Evolutionary conservation across 2,888 invertebrate genomes (phyloP), one percentile per base, ranked within the genome.

Genomic region (Dolichopus griseipennis): DNA sequence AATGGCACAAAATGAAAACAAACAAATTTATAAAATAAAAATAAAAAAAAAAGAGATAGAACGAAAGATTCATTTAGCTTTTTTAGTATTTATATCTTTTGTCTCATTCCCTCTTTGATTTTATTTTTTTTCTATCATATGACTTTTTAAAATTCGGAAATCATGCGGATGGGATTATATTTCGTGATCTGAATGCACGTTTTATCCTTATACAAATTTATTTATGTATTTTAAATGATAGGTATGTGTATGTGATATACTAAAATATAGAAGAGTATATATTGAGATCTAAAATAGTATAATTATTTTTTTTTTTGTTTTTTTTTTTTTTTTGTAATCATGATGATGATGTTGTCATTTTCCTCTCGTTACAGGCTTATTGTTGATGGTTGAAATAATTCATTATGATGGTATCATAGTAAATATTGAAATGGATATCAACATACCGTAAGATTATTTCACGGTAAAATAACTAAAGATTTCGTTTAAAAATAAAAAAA

Each of bases 281-380:
- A 18, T 18, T 18, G 18, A 52, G 15, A 18, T 52, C 15, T 52
- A 52, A 52, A 52, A 52, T 52, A 52, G 15, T 18, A 52, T 52
- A 52, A 52, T 52, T 15, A 52, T 52, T 52, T 52, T 18, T 52
- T 52, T 52, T 52, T 41, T 41, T 12, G 3, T 12, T 15, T 41
- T 6, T 41, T 52, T 41, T 41, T 12, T 41, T 12, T 15, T 41
- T 6, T 41, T 41, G 15, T 41, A 5, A 41, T 41, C 2, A 15
- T 41, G 41, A 52, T 52, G 18, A 52, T 41, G 15, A 6, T 18
- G 52, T 52, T 52, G 18, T n/a, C 27, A 27, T 27, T 18, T 52
- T 52, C 52, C 52, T 52, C 52, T 52, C 52, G 52, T 52, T 52
- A 52, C 52, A 52, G 18, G 52, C 52, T 52, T 52, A 52, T 52